Evolutionary conservation across 2,797 vertebrate genomes (phyloP).

Genomic region (Lophius americanus): DNA sequence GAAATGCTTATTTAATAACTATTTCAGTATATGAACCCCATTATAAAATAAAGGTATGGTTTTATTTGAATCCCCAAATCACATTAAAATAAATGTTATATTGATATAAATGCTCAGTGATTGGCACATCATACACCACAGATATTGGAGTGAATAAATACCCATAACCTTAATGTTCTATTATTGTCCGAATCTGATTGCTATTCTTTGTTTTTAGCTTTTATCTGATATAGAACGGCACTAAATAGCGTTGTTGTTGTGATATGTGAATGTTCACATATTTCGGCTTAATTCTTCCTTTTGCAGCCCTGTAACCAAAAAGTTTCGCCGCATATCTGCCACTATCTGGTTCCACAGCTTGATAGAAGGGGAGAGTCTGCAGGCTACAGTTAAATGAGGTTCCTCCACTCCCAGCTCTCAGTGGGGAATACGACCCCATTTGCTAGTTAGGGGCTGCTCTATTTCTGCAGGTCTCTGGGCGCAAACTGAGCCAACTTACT

Average conservation of each 20-base stretch:
- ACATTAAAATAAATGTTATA: slow-evolving; percentile 10
- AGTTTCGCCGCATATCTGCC: slow-evolving; percentile 45
- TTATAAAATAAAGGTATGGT: background rate
- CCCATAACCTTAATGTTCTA: background rate
- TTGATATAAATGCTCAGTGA: slow-evolving; percentile 21
- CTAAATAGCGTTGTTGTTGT: background rate
- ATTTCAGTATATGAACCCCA: background rate
- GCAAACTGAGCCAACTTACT: slow-evolving; percentile 65
- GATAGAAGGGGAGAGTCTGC: slow-evolving; percentile 68
- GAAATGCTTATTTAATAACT: background rate
- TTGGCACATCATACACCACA: background rate
- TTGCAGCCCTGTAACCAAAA: slow-evolving; percentile 47
- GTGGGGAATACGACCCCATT: slow-evolving; percentile 85
- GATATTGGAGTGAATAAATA: slow-evolving; percentile 2
- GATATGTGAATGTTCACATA: slow-evolving; percentile 4
- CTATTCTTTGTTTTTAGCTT: slow-evolving; percentile 5
- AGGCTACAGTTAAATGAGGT: slow-evolving; percentile 84
- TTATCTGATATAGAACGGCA: slow-evolving; percentile 11
- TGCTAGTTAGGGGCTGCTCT: slow-evolving; percentile 76
- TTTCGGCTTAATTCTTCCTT: slow-evolving; percentile 41
- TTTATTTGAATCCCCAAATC: background rate
- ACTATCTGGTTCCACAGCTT: slow-evolving; percentile 56
- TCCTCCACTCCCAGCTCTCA: slow-evolving; percentile 76
- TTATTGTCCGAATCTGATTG: background rate
- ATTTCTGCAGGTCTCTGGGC: slow-evolving; percentile 77